A percentile compares a stretch with the other conserved stretches of the same genome.
phyloP scores from a whole-genome alignment of 2,797 vertebrate genomes.

The Trichosurus vulpecula region DNA sequence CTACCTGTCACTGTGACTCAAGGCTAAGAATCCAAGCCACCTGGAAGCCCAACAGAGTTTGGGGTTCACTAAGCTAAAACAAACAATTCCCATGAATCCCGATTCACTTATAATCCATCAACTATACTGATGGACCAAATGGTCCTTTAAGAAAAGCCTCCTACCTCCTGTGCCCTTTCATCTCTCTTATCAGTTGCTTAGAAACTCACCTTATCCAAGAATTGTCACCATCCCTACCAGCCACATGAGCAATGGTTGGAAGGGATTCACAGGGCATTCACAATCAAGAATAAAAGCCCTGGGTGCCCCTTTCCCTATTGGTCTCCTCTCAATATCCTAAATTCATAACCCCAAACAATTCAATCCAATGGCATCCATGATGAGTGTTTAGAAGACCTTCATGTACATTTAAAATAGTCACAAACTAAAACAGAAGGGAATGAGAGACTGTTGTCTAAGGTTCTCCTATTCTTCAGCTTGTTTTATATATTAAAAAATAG shows the following conservation, averaged over 20 bases:
- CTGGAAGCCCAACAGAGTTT: neutral
- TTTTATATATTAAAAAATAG: conserved; percentile 76
- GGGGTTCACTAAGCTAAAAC: neutral
- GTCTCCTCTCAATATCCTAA: neutral
- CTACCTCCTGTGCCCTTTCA: neutral
- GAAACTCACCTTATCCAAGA: neutral
- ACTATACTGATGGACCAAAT: neutral
- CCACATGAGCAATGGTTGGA: neutral
- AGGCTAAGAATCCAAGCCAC: neutral
- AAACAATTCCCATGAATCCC: neutral
- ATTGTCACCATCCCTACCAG: neutral
- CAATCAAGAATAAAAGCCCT: neutral
- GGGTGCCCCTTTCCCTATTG: neutral
- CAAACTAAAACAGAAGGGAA: conserved; percentile 74
- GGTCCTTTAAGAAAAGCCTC: neutral
- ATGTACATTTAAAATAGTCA: conserved; percentile 51
- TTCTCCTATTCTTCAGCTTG: conserved; percentile 65
- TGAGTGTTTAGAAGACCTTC: neutral
- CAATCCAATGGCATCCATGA: neutral
- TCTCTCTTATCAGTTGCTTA: neutral
- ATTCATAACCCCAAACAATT: neutral
- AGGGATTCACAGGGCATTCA: neutral
- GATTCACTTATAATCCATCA: neutral
- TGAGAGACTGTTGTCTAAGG: conserved; percentile 72
- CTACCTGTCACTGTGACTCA: neutral